Percentiles rank a stretch among this genome's conserved stretches.
These are phyloP conservation scores for Micrasema longulum DNA, from an alignment of 1,140 invertebrate genomes.

Conservation along the genomic window DNA sequence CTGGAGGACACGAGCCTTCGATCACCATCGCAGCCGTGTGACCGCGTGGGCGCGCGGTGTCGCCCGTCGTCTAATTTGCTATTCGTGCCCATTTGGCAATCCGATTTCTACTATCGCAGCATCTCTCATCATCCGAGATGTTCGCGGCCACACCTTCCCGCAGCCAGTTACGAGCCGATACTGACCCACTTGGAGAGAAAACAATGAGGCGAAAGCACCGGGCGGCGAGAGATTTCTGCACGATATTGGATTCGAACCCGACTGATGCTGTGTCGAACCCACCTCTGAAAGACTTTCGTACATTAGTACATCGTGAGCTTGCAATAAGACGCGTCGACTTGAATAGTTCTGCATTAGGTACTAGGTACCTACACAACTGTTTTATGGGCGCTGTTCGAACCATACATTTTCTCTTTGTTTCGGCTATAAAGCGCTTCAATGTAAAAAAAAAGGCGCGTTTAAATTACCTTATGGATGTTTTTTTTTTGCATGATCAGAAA, in stretches of 20 bases:
- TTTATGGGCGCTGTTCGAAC: not conserved
- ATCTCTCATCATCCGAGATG: conserved; percentile 17
- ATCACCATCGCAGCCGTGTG: conserved; percentile 29
- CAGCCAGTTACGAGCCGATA: conserved; percentile 1
- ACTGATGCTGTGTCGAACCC: not conserved
- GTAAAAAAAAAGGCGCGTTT: too few species aligned
- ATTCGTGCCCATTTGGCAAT: conserved; percentile 39
- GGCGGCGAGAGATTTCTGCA: conserved; percentile 20
- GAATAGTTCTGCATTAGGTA: too few species aligned
- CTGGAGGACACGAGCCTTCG: too few species aligned
- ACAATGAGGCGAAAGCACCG: conserved; percentile 35
- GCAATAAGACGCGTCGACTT: not conserved
- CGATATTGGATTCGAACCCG: conserved; percentile 7
- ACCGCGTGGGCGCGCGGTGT: conserved; percentile 5
- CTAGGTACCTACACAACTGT: not conserved
- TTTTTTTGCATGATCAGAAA: too few species aligned
- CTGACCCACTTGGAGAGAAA: conserved; percentile 34
- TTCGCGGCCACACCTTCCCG: conserved; percentile 21
- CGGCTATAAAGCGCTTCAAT: too few species aligned
- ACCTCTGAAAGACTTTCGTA: not conserved
- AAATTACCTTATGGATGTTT: too few species aligned
- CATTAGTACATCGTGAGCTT: not conserved
- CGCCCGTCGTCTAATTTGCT: conserved; percentile 33
- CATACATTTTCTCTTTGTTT: too few species aligned
- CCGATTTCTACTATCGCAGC: conserved; percentile 38